A percentile compares a stretch with the other conserved stretches of the same genome.
phyloP scores from a whole-genome alignment of 2,113 vertebrate species.

The Anas platyrhynchos region DNA sequence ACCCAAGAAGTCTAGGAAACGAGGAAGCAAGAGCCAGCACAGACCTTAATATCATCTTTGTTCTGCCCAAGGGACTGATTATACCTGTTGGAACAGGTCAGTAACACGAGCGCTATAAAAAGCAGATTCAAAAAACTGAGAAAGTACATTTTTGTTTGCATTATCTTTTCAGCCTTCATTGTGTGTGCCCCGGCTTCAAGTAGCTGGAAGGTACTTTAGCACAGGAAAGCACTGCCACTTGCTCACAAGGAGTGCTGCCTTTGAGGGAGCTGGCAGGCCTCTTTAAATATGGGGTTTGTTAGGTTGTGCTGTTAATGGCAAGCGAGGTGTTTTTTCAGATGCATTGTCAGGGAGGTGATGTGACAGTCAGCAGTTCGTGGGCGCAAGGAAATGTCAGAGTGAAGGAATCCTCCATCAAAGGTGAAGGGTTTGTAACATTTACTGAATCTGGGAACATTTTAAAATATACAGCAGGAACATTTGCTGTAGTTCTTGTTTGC shows the following conservation, averaged over 20 bases:
- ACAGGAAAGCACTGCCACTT: neutral
- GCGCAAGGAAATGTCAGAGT: neutral
- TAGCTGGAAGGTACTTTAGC: neutral
- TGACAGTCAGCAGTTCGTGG: neutral
- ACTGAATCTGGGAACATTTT: neutral
- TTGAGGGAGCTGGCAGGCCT: neutral
- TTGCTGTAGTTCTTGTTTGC: neutral
- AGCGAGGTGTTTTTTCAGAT: neutral
- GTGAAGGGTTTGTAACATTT: neutral
- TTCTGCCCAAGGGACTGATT: neutral
- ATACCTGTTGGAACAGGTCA: neutral
- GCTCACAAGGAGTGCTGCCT: neutral
- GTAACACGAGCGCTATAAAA: neutral
- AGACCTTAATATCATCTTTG: neutral
- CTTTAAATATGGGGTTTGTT: neutral
- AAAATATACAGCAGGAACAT: slow-evolving; percentile 12
- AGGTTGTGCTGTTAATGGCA: neutral
- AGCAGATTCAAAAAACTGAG: neutral
- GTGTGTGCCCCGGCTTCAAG: neutral
- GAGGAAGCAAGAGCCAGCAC: neutral
- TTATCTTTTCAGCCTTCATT: neutral
- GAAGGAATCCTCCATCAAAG: neutral
- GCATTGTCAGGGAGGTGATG: neutral
- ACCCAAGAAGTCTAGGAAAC: neutral
- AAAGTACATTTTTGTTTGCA: neutral